Evolutionary conservation across 2,113 vertebrate genomes (phyloP).

Genomic region (Struthio camelus): DNA sequence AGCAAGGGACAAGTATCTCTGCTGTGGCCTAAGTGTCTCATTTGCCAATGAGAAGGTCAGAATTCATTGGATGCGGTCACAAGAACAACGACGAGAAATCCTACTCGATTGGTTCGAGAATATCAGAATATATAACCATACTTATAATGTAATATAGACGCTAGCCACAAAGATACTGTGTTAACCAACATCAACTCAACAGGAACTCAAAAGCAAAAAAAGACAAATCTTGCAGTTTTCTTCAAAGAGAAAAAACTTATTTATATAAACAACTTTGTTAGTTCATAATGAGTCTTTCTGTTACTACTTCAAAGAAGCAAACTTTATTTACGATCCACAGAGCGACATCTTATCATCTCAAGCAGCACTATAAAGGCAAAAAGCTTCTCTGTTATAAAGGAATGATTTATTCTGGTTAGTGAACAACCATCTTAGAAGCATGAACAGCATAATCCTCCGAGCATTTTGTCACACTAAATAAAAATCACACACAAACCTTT

Average conservation of each 20-base stretch:
- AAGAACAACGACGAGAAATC: neutral
- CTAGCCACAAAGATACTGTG: rapidly evolving
- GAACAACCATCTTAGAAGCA: neutral
- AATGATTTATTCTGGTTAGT: neutral
- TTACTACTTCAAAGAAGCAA: neutral
- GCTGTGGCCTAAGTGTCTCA: neutral
- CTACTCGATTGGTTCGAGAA: neutral
- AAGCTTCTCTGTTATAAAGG: neutral
- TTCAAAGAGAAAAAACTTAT: conserved; percentile 4
- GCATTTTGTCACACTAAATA: neutral
- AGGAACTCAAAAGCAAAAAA: neutral
- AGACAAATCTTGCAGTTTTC: neutral
- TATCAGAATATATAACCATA: neutral
- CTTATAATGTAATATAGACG: neutral
- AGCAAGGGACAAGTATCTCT: neutral
- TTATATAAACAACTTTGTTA: conserved; percentile 6
- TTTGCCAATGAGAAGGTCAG: neutral
- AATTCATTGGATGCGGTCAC: neutral
- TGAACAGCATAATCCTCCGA: neutral
- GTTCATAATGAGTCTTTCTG: conserved; percentile 7
- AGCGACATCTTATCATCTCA: neutral
- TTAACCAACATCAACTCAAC: neutral
- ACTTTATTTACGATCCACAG: neutral
- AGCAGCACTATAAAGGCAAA: neutral
- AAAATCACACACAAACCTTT: conserved; percentile 10